Percentiles rank a stretch among this genome's conserved stretches.
These are phyloP conservation scores for Sarotherodon lohbergeri DNA, from an alignment of 2,113 vertebrate genomes.

Conservation along the genomic window DNA sequence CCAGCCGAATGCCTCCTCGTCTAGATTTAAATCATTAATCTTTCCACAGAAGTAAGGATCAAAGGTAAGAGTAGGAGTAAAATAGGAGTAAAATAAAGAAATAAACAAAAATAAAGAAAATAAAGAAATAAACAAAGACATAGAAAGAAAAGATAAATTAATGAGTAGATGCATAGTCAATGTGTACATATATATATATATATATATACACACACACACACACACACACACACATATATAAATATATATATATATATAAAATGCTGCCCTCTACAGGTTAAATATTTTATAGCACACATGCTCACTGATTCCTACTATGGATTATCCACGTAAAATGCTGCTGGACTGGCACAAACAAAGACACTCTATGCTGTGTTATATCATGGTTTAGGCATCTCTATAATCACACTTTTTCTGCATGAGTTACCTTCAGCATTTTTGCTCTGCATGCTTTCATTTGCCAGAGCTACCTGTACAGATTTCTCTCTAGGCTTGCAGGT, in stretches of 20 bases:
- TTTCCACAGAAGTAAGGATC: conserved; percentile 20
- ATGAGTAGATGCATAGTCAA: neutral
- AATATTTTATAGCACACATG: neutral
- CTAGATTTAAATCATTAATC: conserved; percentile 83
- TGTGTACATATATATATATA: rapidly evolving
- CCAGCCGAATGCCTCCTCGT: conserved; percentile 85
- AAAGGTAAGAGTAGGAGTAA: neutral
- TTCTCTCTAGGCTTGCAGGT: neutral
- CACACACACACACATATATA: rapidly evolving
- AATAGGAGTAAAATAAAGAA: neutral
- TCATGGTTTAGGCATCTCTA: neutral
- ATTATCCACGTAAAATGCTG: too few relatives aligned
- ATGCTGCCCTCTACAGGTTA: conserved; percentile 18
- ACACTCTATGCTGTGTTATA: neutral
- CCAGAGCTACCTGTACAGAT: neutral
- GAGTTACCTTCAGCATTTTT: neutral
- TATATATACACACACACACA: rapidly evolving
- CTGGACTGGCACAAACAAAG: neutral
- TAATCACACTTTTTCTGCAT: neutral
- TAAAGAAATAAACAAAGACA: neutral
- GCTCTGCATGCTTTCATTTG: neutral
- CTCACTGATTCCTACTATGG: neutral
- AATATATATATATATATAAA: neutral
- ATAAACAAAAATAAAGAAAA: neutral
- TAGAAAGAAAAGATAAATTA: neutral